Conservation (phyloP, 2,113 vertebrate genomes). For the Cryptomyrus ogoouensis region DNA sequence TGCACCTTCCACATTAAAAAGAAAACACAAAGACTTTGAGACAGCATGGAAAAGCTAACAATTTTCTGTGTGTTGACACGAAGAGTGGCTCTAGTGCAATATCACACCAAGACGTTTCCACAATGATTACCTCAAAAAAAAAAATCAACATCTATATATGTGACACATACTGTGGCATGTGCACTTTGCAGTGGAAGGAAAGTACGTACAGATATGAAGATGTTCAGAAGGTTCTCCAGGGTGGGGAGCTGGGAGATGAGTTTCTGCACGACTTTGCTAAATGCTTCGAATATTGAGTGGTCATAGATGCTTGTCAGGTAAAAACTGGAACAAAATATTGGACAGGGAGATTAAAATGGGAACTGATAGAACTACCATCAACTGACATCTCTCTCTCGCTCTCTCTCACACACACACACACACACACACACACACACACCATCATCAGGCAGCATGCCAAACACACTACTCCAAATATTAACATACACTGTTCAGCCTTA, state of each 20-base stretch:
- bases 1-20: not conserved
- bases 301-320: conserved; percentile 99
- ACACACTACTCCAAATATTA: not conserved
- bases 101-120: not conserved
- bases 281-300: conserved; percentile 99
- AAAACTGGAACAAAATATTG: conserved; percentile 69
- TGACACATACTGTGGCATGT: not conserved
- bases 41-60: not conserved
- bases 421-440: not conserved
- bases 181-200: not conserved
- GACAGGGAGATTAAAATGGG: not conserved
- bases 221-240: conserved; percentile 97
- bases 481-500: not conserved
- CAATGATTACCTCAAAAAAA: not conserved
- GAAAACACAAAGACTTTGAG: not conserved
- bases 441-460: not conserved
- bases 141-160: not conserved
- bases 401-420: no score
- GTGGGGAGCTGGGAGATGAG: conserved; percentile 97
- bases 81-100: not conserved
- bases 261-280: conserved; percentile 99
- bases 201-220: conserved; percentile 52
- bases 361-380: not conserved
- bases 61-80: not conserved
- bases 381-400: not conserved